Percentiles rank a stretch among this genome's conserved stretches.
These are phyloP conservation scores for Cathartes aura DNA, from an alignment of 2,113 vertebrate species.

Conservation along the genomic window DNA sequence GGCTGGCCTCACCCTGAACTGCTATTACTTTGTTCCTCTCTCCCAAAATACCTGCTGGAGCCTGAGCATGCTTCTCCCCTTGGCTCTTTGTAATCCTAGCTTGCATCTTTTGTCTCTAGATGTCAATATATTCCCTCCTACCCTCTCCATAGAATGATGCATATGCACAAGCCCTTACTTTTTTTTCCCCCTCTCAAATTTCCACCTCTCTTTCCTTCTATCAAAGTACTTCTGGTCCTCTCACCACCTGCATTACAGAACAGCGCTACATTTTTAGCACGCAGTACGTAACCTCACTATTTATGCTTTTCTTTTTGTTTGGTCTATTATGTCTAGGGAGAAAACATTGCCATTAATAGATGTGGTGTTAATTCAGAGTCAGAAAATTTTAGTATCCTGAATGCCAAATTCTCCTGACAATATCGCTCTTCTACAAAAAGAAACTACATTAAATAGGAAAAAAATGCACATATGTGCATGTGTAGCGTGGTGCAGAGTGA, in stretches of 20 bases:
- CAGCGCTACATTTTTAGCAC: neutral
- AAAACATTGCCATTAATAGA: conserved; percentile 9
- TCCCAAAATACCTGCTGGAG: neutral
- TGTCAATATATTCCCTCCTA: neutral
- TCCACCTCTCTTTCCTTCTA: neutral
- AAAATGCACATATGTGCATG: neutral
- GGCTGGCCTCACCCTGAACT: neutral
- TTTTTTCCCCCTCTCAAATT: neutral
- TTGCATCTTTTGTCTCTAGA: neutral
- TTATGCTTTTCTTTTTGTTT: neutral
- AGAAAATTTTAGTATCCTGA: neutral
- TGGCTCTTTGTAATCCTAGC: neutral
- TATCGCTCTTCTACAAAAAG: neutral
- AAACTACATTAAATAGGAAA: neutral
- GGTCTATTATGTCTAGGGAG: neutral
- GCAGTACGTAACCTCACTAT: neutral
- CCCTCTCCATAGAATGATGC: neutral
- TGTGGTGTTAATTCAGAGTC: neutral
- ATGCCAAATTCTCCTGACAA: neutral
- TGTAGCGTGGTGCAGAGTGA: rapidly evolving
- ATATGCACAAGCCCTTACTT: neutral
- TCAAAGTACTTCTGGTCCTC: neutral
- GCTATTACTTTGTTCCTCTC: neutral
- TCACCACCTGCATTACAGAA: neutral
- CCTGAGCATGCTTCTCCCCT: neutral